phyloP scores from a whole-genome alignment of 1,140 invertebrate genomes.

The Bombyx mandarina region DNA sequence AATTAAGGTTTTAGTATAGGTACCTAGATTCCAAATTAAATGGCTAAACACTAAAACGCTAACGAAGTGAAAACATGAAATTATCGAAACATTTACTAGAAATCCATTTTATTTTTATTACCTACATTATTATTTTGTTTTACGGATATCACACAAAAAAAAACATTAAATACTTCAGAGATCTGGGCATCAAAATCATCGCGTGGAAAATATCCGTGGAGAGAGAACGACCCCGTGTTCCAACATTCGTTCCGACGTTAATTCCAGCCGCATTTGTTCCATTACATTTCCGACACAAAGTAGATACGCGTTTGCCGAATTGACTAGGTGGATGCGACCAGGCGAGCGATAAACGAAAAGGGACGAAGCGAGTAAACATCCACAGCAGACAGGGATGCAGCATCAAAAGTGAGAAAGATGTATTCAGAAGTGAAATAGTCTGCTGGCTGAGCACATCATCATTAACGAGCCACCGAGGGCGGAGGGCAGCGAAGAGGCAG shows the following conservation, averaged over 20 bases:
- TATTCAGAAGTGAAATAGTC: slow-evolving; percentile 74
- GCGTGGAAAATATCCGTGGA: slow-evolving; percentile 64
- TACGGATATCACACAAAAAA: neutral
- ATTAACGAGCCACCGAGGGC: slow-evolving; percentile 70
- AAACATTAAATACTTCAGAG: slow-evolving; percentile 26
- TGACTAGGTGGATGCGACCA: slow-evolving; percentile 68
- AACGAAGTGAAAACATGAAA: too few species aligned
- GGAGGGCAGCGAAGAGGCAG: slow-evolving; percentile 68
- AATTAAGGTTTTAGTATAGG: too few species aligned
- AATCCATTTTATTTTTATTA: too few species aligned
- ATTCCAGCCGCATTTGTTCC: slow-evolving; percentile 70
- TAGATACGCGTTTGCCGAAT: slow-evolving; percentile 70
- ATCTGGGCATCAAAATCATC: slow-evolving; percentile 61
- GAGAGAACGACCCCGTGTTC: slow-evolving; percentile 53
- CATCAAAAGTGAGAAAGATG: slow-evolving; percentile 73
- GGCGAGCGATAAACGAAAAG: slow-evolving; percentile 43
- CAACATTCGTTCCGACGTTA: slow-evolving; percentile 68
- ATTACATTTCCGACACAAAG: slow-evolving; percentile 71
- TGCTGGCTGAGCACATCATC: slow-evolving; percentile 73
- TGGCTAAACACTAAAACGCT: too few species aligned
- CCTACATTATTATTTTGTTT: too few species aligned
- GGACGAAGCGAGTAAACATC: slow-evolving; percentile 24
- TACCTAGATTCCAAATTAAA: too few species aligned
- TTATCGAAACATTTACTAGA: too few species aligned
- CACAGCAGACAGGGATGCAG: slow-evolving; percentile 40